Conservation (phyloP, 2,797 vertebrate species). For the Merluccius polli region DNA sequence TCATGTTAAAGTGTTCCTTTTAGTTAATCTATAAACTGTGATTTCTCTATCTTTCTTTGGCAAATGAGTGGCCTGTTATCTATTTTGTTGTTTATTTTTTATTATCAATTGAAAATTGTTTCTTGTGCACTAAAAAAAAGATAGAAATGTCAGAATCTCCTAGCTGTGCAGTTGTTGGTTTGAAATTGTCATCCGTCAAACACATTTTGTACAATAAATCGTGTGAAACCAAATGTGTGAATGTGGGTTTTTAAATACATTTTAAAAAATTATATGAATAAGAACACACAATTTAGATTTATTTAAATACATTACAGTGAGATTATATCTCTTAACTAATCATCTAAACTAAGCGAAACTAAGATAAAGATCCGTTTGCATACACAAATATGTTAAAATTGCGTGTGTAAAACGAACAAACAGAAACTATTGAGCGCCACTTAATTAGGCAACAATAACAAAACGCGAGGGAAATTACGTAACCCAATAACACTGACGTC, state of each 20-base stretch:
- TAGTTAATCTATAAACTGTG: constrained; percentile 10
- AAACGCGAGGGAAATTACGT: background rate
- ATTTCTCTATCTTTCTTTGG: constrained; percentile 44
- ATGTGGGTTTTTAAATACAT: background rate
- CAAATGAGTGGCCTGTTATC: constrained; percentile 33
- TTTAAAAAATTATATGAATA: background rate
- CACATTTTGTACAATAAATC: background rate
- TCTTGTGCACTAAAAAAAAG: constrained; percentile 19
- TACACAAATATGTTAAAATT: background rate
- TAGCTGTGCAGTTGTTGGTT: background rate
- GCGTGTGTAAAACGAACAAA: no score
- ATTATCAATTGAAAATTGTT: constrained; percentile 26
- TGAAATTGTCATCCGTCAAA: background rate
- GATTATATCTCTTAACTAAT: background rate
- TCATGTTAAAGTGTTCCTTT: background rate
- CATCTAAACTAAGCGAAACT: background rate
- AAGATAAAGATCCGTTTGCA: background rate
- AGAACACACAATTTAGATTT: background rate
- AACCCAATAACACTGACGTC: background rate
- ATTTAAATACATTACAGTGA: background rate
- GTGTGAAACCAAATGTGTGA: constrained; percentile 2
- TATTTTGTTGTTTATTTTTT: constrained; percentile 27
- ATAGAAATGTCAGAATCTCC: background rate
- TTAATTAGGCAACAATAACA: no score
- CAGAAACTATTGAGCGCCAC: no score